Evolutionary conservation across 1,140 invertebrate species (phyloP).

Genomic region (Listronotus bonariensis): DNA sequence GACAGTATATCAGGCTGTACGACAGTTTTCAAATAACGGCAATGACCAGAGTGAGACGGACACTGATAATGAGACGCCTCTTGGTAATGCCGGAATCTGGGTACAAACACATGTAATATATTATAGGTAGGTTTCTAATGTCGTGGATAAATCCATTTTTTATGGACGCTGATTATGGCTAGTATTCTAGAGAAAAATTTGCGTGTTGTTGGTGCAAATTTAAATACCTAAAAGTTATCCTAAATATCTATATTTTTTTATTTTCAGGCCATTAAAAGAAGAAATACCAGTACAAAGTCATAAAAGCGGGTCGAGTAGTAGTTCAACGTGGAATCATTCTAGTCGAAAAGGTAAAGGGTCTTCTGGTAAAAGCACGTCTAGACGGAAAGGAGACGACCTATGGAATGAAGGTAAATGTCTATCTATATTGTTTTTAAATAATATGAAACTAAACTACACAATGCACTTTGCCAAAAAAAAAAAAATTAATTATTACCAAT

Average conservation of each 20-base stretch:
- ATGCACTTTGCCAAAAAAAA: too few relatives aligned
- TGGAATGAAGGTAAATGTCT: conserved; percentile 61
- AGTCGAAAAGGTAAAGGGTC: conserved; percentile 75
- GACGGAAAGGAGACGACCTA: conserved; percentile 77
- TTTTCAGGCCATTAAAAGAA: conserved; percentile 61
- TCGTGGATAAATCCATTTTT: too few relatives aligned
- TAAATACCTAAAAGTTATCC: too few relatives aligned
- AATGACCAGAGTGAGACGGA: conserved; percentile 88
- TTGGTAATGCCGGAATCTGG: conserved; percentile 87
- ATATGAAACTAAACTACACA: too few relatives aligned
- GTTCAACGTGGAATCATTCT: conserved; percentile 48
- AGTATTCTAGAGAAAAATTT: too few relatives aligned
- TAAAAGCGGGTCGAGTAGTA: conserved; percentile 55
- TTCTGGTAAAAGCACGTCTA: conserved; percentile 69
- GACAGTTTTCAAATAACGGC: conserved; percentile 84
- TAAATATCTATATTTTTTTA: background rate
- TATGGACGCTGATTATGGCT: too few relatives aligned
- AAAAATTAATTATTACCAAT: too few relatives aligned
- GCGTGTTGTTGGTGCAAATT: too few relatives aligned
- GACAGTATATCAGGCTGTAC: conserved; percentile 98
- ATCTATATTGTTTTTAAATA: too few relatives aligned
- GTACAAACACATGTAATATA: conserved; percentile 97
- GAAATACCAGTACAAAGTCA: conserved; percentile 52
- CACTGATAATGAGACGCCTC: conserved; percentile 86
- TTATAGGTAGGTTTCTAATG: conserved; percentile 59